Evolutionary conservation across 92 coral and sea anemone species (phyloP), one percentile per base, ranked within the genome.

Genomic region (Epizoanthus ramosus): DNA sequence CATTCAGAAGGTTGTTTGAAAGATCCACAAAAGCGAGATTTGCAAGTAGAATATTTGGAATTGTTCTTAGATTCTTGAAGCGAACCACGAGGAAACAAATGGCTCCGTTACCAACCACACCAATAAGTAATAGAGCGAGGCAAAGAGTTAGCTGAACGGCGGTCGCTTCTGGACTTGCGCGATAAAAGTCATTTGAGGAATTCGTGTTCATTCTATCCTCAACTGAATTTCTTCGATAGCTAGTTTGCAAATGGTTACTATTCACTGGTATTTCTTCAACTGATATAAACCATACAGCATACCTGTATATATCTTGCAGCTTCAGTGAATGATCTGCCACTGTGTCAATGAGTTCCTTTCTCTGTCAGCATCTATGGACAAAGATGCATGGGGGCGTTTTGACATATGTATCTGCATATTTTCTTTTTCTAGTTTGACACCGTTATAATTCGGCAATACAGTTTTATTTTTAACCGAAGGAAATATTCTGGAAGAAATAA

Each of bases 31-130:
- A 14, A 4, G 67, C 67, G 13, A 63, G 67, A 23, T 63, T 63
- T 63, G 67, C 67, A 10, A 63, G 67, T 63, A 63, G 35, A n/a
- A n/a, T n/a, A 63, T 63, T n/a, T n/a, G n/a, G n/a, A n/a, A n/a
- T n/a, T n/a, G n/a, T n/a, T n/a, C n/a, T n/a, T n/a, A n/a, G n/a
- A 5, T 63, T 63, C 2, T 63, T 63, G 28, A 63, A 63, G 22
- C 35, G 33, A 23, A 63, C 67, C 4, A 63, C 33, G 22, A 63
- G 67, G 25, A 22, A 63, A 18, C 67, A 63, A 63, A 63, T 63
- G 25, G 14, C 67, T 14, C 67, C 67, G 14, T 63, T 63, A 5
- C 67, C 67, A 3, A 18, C 14, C 67, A 63, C 31, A 2, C 67
- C 67, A 14, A 31, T 5, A 14, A 63, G 28, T 21, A 7, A 16